phyloP scores from a whole-genome alignment of 2,113 vertebrate genomes.

The Ariopsis seemanni region DNA sequence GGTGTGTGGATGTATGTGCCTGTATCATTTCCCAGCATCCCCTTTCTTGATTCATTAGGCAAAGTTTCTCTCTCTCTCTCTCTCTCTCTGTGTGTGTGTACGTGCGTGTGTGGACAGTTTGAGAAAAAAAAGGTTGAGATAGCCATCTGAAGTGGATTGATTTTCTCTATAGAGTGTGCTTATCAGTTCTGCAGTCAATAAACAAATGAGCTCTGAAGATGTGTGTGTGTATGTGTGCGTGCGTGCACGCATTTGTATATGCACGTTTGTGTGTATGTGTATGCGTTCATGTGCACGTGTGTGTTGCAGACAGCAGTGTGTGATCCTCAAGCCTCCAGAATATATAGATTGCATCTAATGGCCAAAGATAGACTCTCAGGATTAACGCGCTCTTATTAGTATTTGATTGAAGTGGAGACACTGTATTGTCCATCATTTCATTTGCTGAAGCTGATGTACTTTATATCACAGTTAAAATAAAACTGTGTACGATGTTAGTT shows the following conservation, averaged over 20 bases:
- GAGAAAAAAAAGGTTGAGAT: slow-evolving; percentile 39
- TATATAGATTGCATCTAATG: slow-evolving; percentile 37
- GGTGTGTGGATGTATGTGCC: slow-evolving; percentile 7
- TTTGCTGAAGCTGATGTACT: not conserved
- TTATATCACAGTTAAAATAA: not conserved
- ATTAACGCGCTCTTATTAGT: slow-evolving; percentile 62
- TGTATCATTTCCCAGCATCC: not conserved
- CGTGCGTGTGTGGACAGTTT: slow-evolving; percentile 28
- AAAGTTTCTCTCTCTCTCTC: not conserved
- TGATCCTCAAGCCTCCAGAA: slow-evolving; percentile 44
- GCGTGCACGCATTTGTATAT: too few species aligned
- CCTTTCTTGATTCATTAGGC: slow-evolving; percentile 2
- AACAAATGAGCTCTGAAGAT: slow-evolving; percentile 46
- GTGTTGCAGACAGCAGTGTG: not conserved
- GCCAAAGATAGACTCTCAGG: slow-evolving; percentile 33
- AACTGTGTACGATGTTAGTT: not conserved
- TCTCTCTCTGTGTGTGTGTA: not conserved
- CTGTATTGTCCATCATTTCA: not conserved
- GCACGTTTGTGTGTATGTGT: slow-evolving; percentile 3
- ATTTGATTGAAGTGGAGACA: slow-evolving; percentile 59
- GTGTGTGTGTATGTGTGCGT: slow-evolving; percentile 7
- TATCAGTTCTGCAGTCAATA: slow-evolving; percentile 45
- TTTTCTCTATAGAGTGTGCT: slow-evolving; percentile 47
- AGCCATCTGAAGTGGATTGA: slow-evolving; percentile 47
- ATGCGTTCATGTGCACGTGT: not conserved